Conservation (phyloP, 2,113 vertebrate species). For the Lipotes vexillifer region DNA sequence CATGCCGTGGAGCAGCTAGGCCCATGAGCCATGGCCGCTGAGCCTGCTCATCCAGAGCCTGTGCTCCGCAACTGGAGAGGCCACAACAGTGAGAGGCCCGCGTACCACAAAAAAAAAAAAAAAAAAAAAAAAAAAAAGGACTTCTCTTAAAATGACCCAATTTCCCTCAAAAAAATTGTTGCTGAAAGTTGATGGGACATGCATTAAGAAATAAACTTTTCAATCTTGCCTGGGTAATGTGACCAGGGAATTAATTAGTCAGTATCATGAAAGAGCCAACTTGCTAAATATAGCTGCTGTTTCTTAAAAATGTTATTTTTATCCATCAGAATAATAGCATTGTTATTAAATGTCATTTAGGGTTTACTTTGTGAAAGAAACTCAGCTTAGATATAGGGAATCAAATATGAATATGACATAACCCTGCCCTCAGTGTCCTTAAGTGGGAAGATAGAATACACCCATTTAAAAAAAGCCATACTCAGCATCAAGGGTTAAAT, state of each 20-base stretch:
- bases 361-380: not conserved
- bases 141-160: not conserved
- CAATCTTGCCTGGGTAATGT: not conserved
- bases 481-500: not conserved
- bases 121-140: too few species aligned
- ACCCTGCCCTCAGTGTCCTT: not conserved
- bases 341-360: not conserved
- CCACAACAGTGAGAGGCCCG: too few species aligned
- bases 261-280: not conserved
- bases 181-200: not conserved
- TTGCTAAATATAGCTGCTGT: not conserved
- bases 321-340: not conserved
- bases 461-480: not conserved
- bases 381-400: not conserved
- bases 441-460: not conserved
- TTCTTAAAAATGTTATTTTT: conserved; percentile 11
- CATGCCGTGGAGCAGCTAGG: rapidly evolving
- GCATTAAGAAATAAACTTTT: not conserved
- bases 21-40: too few species aligned
- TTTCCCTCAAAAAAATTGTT: not conserved
- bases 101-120: too few species aligned
- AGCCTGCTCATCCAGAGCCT: rapidly evolving
- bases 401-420: not conserved
- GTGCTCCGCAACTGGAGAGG: too few species aligned
- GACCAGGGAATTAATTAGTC: not conserved